These are phyloP conservation scores for Orestias chungarensis DNA, from an alignment of 2,797 vertebrate genomes.

Conservation along the genomic window DNA sequence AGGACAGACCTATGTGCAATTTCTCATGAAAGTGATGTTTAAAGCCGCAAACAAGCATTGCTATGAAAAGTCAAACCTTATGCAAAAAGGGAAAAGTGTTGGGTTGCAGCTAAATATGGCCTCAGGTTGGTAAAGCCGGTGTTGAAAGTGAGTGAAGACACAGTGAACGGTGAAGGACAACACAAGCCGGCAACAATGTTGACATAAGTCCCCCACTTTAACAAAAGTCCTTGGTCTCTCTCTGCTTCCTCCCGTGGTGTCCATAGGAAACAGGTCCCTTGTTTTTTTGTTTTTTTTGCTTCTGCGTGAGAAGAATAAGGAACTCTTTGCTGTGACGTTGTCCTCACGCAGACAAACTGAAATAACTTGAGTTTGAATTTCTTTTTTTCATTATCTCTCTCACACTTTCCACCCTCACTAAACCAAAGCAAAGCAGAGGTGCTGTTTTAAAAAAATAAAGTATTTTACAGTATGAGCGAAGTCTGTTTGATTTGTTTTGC, in stretches of 20 bases:
- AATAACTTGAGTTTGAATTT: constrained; percentile 55
- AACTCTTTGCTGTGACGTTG: constrained; percentile 70
- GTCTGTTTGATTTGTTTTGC: constrained; percentile 40
- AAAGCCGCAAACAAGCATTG: neutral
- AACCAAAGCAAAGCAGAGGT: constrained; percentile 68
- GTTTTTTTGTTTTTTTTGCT: constrained; percentile 18
- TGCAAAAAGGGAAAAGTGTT: constrained; percentile 60
- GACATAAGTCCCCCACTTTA: constrained; percentile 26
- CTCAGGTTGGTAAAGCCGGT: constrained; percentile 45
- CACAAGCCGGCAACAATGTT: constrained; percentile 17
- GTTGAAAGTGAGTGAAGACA: constrained; percentile 67
- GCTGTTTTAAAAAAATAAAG: constrained; percentile 43
- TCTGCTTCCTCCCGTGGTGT: constrained; percentile 30
- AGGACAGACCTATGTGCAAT: neutral
- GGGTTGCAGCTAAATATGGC: constrained; percentile 38
- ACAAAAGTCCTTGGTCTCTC: constrained; percentile 19
- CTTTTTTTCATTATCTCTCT: constrained; percentile 50
- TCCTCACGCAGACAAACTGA: constrained; percentile 64
- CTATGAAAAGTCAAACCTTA: constrained; percentile 24
- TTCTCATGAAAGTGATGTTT: constrained; percentile 7
- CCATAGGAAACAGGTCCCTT: constrained; percentile 47
- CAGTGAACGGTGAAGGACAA: constrained; percentile 26
- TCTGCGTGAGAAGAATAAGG: constrained; percentile 79
- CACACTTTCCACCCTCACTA: constrained; percentile 31
- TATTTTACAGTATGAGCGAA: constrained; percentile 54